phyloP scores from a whole-genome alignment of 92 coral and sea anemone genomes.

The Anthopleura xanthogrammica region DNA sequence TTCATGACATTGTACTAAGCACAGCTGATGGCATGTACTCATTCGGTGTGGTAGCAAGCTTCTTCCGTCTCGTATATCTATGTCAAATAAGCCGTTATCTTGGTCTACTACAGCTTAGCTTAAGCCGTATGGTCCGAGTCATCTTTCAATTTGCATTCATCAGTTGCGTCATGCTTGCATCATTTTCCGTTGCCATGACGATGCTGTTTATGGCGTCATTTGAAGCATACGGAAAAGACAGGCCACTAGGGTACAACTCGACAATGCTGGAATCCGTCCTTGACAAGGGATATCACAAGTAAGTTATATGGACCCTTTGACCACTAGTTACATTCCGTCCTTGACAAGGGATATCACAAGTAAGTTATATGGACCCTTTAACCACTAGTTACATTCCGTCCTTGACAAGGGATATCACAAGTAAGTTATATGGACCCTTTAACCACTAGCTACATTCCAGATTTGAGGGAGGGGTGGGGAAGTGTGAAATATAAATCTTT shows the following conservation, averaged over 20 bases:
- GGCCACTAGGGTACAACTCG: slow-evolving; percentile 32
- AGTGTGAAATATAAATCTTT: too few species aligned
- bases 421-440: slow-evolving; percentile 8
- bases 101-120: slow-evolving; percentile 89
- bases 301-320: neutral
- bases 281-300: slow-evolving; percentile 66
- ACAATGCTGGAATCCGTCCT: slow-evolving; percentile 29
- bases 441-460: neutral
- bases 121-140: slow-evolving; percentile 97
- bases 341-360: slow-evolving; percentile 67
- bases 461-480: too few species aligned
- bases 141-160: slow-evolving; percentile 98
- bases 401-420: slow-evolving; percentile 66
- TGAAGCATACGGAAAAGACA: slow-evolving; percentile 66
- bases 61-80: slow-evolving; percentile 86
- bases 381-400: neutral
- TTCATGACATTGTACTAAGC: slow-evolving; percentile 60
- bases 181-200: slow-evolving; percentile 96
- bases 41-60: slow-evolving; percentile 89
- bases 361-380: neutral
- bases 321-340: slow-evolving; percentile 1
- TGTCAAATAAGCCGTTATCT: slow-evolving; percentile 97
- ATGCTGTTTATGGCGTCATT: slow-evolving; percentile 83
- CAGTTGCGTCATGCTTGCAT: slow-evolving; percentile 85
- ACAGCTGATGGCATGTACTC: slow-evolving; percentile 94